phyloP scores from a whole-genome alignment of 2,888 invertebrate genomes.

The Smittia aterrima region DNA sequence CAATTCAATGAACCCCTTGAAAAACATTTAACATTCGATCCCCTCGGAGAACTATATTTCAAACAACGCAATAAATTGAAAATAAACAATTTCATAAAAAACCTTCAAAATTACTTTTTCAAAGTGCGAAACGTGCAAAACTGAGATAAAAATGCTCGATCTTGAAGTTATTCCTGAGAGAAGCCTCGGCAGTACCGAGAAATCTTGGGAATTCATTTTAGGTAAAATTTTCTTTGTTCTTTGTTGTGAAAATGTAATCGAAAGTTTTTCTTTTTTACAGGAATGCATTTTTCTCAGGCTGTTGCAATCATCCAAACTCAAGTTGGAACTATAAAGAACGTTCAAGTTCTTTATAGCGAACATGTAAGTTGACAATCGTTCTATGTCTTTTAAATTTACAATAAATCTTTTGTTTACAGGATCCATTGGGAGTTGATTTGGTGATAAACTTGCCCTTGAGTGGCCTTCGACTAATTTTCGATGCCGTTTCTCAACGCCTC shows the following conservation, averaged over 20 bases:
- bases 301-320: constrained; percentile 95
- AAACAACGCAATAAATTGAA: not conserved
- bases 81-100: no score
- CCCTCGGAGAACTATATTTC: not conserved
- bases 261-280: constrained; percentile 51
- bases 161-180: constrained; percentile 95
- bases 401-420: constrained; percentile 61
- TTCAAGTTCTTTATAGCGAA: constrained; percentile 95
- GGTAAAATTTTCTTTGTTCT: constrained; percentile 57
- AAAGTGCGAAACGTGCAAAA: constrained; percentile 45
- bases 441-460: constrained; percentile 95
- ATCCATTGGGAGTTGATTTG: constrained; percentile 91
- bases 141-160: constrained; percentile 77
- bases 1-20: no score
- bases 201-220: constrained; percentile 96
- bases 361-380: constrained; percentile 61
- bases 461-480: constrained; percentile 95
- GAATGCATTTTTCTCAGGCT: constrained; percentile 98
- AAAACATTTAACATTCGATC: no score
- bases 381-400: constrained; percentile 26
- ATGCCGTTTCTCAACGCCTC: constrained; percentile 89
- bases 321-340: constrained; percentile 91
- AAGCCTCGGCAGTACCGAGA: constrained; percentile 77
- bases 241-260: not conserved
- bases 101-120: constrained; percentile 33